These are phyloP conservation scores for Odontamblyopus rebecca DNA, from an alignment of 2,797 vertebrate species.

Conservation along the genomic window DNA sequence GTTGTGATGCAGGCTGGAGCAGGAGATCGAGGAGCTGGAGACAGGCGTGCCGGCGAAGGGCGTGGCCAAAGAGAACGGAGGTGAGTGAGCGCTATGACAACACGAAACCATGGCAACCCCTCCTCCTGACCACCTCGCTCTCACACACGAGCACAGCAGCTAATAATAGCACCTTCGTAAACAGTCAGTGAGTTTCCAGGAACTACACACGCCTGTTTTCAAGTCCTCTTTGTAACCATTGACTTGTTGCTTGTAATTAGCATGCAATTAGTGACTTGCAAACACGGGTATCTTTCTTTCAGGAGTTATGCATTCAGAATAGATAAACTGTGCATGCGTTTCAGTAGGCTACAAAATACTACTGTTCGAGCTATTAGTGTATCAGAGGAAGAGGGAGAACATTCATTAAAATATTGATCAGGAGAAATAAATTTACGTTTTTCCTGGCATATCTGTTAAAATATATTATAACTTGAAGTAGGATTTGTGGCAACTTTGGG, in stretches of 20 bases:
- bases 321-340: no score
- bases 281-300: neutral
- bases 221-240: neutral
- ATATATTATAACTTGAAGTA: no score
- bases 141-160: conserved; percentile 15
- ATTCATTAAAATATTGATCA: no score
- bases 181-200: conserved; percentile 27
- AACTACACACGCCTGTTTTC: conserved; percentile 3
- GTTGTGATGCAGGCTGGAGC: conserved; percentile 81
- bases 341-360: no score
- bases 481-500: no score
- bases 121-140: conserved; percentile 21
- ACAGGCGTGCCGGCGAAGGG: conserved; percentile 74
- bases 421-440: no score
- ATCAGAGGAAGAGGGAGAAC: no score
- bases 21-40: conserved; percentile 90
- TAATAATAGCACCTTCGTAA: conserved; percentile 46
- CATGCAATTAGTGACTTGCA: neutral
- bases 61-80: conserved; percentile 67
- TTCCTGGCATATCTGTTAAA: no score
- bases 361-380: no score
- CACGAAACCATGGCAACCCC: conserved; percentile 54
- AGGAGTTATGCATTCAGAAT: neutral
- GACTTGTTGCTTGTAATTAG: neutral
- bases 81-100: conserved; percentile 62